phyloP scores from a whole-genome alignment of 2,113 vertebrate genomes.

The Herpetotheres cachinnans region DNA sequence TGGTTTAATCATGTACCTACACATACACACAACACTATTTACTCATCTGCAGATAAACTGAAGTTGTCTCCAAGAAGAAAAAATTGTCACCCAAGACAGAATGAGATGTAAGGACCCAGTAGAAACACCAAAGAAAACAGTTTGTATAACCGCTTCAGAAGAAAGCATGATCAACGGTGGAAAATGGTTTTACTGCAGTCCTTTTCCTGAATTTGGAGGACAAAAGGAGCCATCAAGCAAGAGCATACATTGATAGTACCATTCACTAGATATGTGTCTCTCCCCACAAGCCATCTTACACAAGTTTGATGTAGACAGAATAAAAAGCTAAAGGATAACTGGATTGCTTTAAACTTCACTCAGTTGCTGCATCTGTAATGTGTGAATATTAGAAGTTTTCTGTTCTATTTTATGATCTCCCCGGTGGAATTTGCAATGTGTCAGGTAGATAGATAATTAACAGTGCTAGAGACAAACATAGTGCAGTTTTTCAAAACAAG shows the following conservation, averaged over 20 bases:
- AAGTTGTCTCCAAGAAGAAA: not conserved
- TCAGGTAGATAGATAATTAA: not conserved
- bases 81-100: not conserved
- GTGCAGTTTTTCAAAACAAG: not conserved
- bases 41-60: not conserved
- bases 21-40: not conserved
- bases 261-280: not conserved
- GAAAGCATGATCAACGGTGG: not conserved
- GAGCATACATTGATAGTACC: fast-evolving
- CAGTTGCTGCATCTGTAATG: not conserved
- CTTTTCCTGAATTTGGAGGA: not conserved
- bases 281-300: not conserved
- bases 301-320: not conserved
- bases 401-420: not conserved
- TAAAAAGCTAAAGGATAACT: not conserved
- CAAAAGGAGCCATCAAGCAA: not conserved
- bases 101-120: not conserved
- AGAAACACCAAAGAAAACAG: not conserved
- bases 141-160: not conserved
- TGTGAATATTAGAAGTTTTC: not conserved
- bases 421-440: not conserved
- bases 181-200: not conserved
- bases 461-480: not conserved
- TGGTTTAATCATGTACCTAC: not conserved
- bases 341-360: not conserved